Evolutionary conservation across 2,113 vertebrate genomes (phyloP).

Genomic region (Leptocoma aspasia): DNA sequence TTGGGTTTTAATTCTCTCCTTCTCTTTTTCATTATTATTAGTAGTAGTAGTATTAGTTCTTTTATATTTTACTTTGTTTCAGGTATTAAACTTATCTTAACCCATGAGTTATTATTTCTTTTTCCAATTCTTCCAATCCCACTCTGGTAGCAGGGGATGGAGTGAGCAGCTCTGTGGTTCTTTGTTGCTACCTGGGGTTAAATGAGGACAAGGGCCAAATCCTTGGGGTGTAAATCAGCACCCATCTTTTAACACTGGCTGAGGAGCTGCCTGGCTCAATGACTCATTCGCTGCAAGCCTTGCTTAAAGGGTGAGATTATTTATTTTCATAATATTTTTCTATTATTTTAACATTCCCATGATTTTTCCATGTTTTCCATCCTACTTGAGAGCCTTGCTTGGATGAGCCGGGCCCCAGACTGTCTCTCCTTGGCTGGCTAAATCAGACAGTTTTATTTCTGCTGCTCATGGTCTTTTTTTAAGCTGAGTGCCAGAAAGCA

Average conservation of each 20-base stretch:
- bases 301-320: neutral
- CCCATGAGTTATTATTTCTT: neutral
- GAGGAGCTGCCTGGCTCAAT: neutral
- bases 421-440: neutral
- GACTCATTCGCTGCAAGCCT: neutral
- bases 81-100: neutral
- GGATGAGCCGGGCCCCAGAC: neutral
- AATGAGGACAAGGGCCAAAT: neutral
- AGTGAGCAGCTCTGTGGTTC: neutral
- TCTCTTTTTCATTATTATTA: neutral
- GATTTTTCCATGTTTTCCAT: neutral
- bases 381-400: neutral
- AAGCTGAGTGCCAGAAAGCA: slow-evolving; percentile 8
- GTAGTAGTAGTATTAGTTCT: accelerated
- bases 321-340: accelerated
- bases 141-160: neutral
- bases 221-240: neutral
- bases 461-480: neutral
- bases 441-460: slow-evolving; percentile 21
- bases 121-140: neutral
- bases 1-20: neutral
- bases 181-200: neutral
- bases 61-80: neutral
- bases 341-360: neutral
- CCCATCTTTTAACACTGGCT: neutral